These are phyloP conservation scores for Plutella xylostella DNA, from an alignment of 2,888 invertebrate species.

Conservation along the genomic window DNA sequence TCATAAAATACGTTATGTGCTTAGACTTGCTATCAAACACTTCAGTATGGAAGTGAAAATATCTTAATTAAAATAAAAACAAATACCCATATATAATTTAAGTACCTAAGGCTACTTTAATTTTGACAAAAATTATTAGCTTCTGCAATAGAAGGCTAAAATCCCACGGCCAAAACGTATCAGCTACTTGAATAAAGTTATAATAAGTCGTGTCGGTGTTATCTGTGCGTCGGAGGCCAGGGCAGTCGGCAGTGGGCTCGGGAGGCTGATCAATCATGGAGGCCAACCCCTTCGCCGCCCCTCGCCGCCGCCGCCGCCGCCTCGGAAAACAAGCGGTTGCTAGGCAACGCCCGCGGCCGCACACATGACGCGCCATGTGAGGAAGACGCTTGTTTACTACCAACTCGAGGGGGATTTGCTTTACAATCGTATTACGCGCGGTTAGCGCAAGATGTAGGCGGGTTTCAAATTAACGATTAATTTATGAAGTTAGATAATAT, in stretches of 20 bases:
- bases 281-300: conserved; percentile 47
- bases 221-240: conserved; percentile 32
- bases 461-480: too few species aligned
- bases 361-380: conserved; percentile 6
- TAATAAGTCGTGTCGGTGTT: conserved; percentile 15
- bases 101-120: not conserved
- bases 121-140: too few species aligned
- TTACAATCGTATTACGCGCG: too few species aligned
- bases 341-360: conserved; percentile 42
- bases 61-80: too few species aligned
- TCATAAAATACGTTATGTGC: too few species aligned
- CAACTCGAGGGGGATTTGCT: too few species aligned
- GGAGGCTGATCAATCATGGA: conserved; percentile 69
- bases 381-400: too few species aligned
- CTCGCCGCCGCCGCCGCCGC: conserved; percentile 60
- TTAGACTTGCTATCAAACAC: too few species aligned
- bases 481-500: too few species aligned
- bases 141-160: not conserved
- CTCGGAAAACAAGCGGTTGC: conserved; percentile 68
- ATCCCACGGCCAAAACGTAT: not conserved
- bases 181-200: conserved; percentile 7
- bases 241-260: conserved; percentile 57
- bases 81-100: not conserved
- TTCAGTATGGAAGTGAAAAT: too few species aligned
- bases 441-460: too few species aligned